Base-by-base conservation (phyloP, 2,113 vertebrate species). In the Larimichthys crocea region DNA sequence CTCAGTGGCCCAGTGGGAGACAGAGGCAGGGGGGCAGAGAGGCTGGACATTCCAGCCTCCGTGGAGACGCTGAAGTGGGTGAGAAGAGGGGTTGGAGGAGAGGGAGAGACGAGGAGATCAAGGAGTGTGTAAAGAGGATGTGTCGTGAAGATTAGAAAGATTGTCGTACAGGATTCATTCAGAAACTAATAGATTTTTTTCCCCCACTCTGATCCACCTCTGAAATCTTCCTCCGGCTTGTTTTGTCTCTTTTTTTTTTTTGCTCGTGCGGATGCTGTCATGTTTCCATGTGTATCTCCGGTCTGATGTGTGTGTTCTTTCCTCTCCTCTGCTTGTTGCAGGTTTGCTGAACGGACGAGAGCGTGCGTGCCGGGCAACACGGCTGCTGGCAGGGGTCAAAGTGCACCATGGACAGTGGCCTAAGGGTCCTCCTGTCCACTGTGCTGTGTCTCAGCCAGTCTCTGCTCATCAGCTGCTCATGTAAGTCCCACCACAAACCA, bases 361-460 rank as follows among this genome's bases (percentile, higher is more conserved):
- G 81, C 14, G 84, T 80, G 59, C 59, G 70, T 50, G 63, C 70
- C 17, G 80, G 83, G 60, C 80, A 86, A 83, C 87, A 89, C 89
- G 85, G 91, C 90, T 78, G 83, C 89, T 84, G 90, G 87, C 81
- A 74, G 91, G 93, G 92, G 87, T 94, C 81, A 85, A 84, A 85
- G 85, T 53, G 65, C 92, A 88, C 84, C 92, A 96, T 96, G 95
- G 94, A 93, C 89, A 57, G 89, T 85, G 91, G 93, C 93, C 91
- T 94, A n/a, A 92, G 91, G 91, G 92, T 93, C 91, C 88, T 94
- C 92, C 90, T 96, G 92, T 95, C 94, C 77, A 87, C 94, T 84
- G 77, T 94, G 90, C 90, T 96, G 90, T 95, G 91, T 82, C 91
- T 96, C 83, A 94, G 93, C 91, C 94, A 95, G 79, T 85, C 90